A percentile compares a stretch with the other conserved stretches of the same genome.
Conservation (phyloP, 2,797 vertebrate genomes). For the Leptodactylus fallax region DNA sequence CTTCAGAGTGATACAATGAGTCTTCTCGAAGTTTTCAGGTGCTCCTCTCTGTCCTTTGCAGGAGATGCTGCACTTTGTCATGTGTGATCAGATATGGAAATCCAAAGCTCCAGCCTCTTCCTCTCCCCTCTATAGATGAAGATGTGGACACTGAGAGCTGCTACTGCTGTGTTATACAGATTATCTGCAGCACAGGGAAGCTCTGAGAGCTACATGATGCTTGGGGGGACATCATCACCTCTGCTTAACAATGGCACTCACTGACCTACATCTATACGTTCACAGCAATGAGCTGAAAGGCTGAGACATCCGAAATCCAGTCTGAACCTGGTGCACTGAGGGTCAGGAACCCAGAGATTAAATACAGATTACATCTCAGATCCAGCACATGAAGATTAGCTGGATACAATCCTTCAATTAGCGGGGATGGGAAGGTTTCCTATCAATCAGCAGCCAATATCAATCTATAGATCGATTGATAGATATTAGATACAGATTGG, state of each 20-base stretch:
- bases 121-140: constrained; percentile 2
- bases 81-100: constrained; percentile 2
- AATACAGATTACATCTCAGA: neutral
- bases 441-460: no score
- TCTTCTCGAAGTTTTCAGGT: neutral
- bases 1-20: neutral
- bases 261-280: constrained; percentile 24
- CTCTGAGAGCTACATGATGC: neutral
- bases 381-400: no score
- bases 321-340: neutral
- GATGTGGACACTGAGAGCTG: neutral
- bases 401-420: neutral
- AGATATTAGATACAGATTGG: no score
- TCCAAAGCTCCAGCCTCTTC: neutral
- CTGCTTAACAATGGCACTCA: neutral
- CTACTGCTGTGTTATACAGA: neutral
- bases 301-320: neutral
- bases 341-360: neutral
- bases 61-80: constrained; percentile 15
- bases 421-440: no score
- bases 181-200: constrained; percentile 1
- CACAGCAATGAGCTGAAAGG: neutral
- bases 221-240: constrained; percentile 21
- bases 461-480: no score
- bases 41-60: neutral